Base-by-base conservation (phyloP, 2,888 invertebrate species). In the Lepidonotus clava region DNA sequence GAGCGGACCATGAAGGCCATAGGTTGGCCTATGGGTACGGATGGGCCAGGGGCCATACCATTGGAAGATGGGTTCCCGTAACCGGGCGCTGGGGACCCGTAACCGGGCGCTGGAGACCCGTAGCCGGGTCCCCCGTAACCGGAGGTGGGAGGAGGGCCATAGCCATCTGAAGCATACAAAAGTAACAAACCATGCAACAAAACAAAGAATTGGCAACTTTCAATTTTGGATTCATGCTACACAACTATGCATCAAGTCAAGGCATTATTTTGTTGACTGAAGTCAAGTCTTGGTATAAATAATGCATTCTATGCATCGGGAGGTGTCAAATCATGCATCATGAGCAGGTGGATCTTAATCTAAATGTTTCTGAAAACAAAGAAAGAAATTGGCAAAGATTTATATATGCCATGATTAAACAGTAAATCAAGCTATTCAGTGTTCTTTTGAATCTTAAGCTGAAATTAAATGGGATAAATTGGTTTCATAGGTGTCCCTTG, bases 21-120 rank as follows among this genome's bases (percentile, higher is more conserved):
- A 18, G 76, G 36, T 40, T 76, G 76, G 24, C 76, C 38, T 40
- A 76, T 28, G 24, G 76, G 76, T n/a, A 76, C 36, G 6, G 76
- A 14, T 21, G 76, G 76, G 8, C 76, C 76, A 14, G n/a, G 36
- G 76, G 76, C 18, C 40, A 76, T 76, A 38, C 61, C 61, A 24
- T 61, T 61, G 61, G 61, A 11, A 1, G 71, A n/a, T 5, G 71
- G 34, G 21, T 18, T 24, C 14, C 71, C 71, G 21, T 34, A 34
- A n/a, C 21, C 14, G 0, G 5, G 36, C 14, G 36, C 34, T 18
- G 11, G 24, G 66, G 66, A 24, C 66, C 66, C 66, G 14, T 24
- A 66, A 28, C 66, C 32, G 66, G 14, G 28, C 66, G 66, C 14
- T 14, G 14, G 66, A 24, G 71, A 18, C 38, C 34, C 71, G n/a